Conservation (phyloP, 2,113 vertebrate species). For the Aphelocoma coerulescens region DNA sequence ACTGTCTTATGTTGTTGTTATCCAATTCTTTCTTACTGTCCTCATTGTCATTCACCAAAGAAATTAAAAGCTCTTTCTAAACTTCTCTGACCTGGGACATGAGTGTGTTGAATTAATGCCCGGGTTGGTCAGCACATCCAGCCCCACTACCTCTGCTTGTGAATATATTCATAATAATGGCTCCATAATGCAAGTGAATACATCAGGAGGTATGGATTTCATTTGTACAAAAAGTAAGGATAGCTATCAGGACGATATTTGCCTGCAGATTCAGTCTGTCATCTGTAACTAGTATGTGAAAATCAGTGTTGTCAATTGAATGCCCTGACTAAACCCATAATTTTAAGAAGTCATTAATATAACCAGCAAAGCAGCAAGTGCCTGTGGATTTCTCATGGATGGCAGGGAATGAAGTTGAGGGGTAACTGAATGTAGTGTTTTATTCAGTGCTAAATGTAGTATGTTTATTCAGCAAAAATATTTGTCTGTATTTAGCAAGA, state of each 20-base stretch:
- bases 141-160: not conserved
- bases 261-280: not conserved
- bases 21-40: not conserved
- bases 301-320: not conserved
- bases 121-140: not conserved
- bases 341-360: not conserved
- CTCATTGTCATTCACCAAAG: not conserved
- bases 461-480: slow-evolving; percentile 11
- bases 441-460: not conserved
- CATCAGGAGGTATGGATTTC: not conserved
- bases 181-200: not conserved
- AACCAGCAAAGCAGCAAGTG: not conserved
- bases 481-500: slow-evolving; percentile 24
- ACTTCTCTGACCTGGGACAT: not conserved
- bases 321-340: not conserved
- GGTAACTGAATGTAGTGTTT: not conserved
- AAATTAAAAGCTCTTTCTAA: not conserved
- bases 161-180: not conserved
- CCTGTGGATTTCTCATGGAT: not conserved
- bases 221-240: not conserved
- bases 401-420: not conserved
- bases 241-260: not conserved
- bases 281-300: not conserved
- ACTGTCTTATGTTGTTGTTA: not conserved
- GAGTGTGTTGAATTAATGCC: not conserved